phyloP scores from a whole-genome alignment of 2,113 vertebrate genomes.

The Protomyctophum bolini region DNA sequence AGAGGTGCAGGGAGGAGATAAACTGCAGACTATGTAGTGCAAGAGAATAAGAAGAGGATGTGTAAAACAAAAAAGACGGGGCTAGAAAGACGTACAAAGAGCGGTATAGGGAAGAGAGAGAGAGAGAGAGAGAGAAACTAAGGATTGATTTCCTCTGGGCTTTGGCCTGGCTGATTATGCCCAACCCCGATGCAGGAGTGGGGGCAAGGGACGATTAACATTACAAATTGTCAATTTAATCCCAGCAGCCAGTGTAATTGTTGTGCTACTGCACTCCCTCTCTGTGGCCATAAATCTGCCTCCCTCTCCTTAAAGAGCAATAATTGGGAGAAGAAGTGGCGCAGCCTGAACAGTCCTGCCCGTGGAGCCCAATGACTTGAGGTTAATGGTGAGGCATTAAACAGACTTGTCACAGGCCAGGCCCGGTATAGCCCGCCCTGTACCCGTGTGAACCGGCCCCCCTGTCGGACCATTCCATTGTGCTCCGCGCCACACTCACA shows the following conservation, averaged over 20 bases:
- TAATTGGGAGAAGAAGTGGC: constrained; percentile 52
- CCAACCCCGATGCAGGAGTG: constrained; percentile 50
- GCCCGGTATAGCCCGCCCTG: neutral
- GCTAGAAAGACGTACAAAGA: neutral
- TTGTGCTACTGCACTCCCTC: constrained; percentile 58
- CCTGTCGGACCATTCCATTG: neutral
- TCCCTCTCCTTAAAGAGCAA: constrained; percentile 63
- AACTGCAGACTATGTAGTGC: neutral
- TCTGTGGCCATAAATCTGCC: constrained; percentile 61
- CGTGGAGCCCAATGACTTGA: constrained; percentile 32
- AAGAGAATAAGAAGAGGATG: neutral
- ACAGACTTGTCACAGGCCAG: constrained; percentile 42
- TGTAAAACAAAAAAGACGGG: neutral
- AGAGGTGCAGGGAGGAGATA: neutral
- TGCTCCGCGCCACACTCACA: constrained; percentile 7
- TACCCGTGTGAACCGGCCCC: constrained; percentile 6
- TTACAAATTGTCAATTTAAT: constrained; percentile 78
- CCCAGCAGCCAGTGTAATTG: constrained; percentile 62
- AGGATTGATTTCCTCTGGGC: constrained; percentile 70
- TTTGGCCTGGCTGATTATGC: constrained; percentile 62
- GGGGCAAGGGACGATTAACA: constrained; percentile 64
- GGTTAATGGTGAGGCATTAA: constrained; percentile 65
- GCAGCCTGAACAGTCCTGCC: constrained; percentile 26
- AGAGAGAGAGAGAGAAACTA: constrained; percentile 22
- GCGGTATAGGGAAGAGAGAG: neutral